Evolutionary conservation across 2,113 vertebrate genomes (phyloP), one percentile per base, ranked within the genome.

Genomic region (Rhizomys pruinosus): DNA sequence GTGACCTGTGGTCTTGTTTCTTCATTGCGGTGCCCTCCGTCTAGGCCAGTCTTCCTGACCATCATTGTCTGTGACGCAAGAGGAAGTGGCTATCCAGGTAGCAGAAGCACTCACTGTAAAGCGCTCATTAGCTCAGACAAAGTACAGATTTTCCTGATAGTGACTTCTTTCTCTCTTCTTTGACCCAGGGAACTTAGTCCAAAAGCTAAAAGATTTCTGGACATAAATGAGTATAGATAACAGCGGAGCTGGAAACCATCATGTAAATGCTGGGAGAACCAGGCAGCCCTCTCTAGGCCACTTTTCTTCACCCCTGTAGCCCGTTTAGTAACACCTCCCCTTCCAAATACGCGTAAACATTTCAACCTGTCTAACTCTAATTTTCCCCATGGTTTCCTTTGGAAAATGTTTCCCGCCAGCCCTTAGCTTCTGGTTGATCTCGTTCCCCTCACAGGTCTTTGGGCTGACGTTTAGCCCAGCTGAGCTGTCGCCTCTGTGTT

Each of bases 241-340:
- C 68, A 22, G 9, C 2, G 32, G 44, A 90, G 89, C 44, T 72
- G 86, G 79, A 29, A 68, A 34, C 74, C 52, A 22, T n/a, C 29
- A 0, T 44, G 29, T 34, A 10, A 19, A 29, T 20, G 57, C 34
- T 52, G 25, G 20, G 23, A 64, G 34, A 77, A 19, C 16, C 25
- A 23, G 20, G 10, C 15, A 78, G 61, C 15, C 17, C 2, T 57
- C 42, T 37, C 63, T 9, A 12, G 64, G 29, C 44, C 20, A 7
- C 39, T 34, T 34, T 39, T 55, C 20, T 42, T 37, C 5, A 27
- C 23, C 7, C 2, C 10, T n/a, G 0, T 1, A 6, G 52, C 78
- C 82, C 73, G 17, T 57, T n/a, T 16, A 0, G 32, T n/a, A 3
- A 39, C 27, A 1, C 29, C 0, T 0, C 44, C 69, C 19, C 5